A percentile compares a stretch with the other conserved stretches of the same genome.
Evolutionary conservation across 2,888 invertebrate genomes (phyloP).

Genomic region (Monoplex corrugatus): DNA sequence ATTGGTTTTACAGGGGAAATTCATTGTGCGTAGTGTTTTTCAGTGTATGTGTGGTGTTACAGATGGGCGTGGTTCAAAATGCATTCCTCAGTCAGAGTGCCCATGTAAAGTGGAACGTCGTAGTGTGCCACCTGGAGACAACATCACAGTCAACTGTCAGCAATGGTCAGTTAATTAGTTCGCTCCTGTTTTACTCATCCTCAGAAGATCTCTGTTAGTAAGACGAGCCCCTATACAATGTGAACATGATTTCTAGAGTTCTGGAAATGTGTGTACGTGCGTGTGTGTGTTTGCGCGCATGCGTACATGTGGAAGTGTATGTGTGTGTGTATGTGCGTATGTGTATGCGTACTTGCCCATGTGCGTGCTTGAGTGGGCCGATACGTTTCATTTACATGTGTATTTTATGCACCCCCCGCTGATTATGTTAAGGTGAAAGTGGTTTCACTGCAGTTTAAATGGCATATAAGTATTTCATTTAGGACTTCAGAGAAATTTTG

Average conservation of each 20-base stretch:
- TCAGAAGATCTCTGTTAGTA: background rate
- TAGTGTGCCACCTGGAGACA: background rate
- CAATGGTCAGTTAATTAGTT: background rate
- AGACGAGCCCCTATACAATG: background rate
- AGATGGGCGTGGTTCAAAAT: background rate
- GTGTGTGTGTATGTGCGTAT: background rate
- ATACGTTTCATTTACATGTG: too few relatives aligned
- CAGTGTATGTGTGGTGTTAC: too few relatives aligned
- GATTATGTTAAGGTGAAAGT: too few relatives aligned
- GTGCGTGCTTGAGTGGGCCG: too few relatives aligned
- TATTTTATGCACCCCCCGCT: too few relatives aligned
- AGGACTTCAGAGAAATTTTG: too few relatives aligned
- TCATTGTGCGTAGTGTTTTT: too few relatives aligned
- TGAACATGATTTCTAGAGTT: background rate
- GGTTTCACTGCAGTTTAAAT: too few relatives aligned
- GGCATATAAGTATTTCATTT: too few relatives aligned
- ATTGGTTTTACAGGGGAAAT: too few relatives aligned
- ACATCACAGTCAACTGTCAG: slow-evolving; percentile 19
- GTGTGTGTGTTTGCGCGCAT: background rate
- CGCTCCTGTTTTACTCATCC: background rate
- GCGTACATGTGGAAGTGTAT: background rate
- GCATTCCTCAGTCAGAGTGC: slow-evolving; percentile 19
- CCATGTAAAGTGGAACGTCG: slow-evolving; percentile 9
- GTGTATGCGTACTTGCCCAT: background rate
- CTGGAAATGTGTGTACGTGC: background rate